These are phyloP conservation scores for Hypotaenidia okinawae DNA, from an alignment of 2,797 vertebrate genomes.

Conservation along the genomic window DNA sequence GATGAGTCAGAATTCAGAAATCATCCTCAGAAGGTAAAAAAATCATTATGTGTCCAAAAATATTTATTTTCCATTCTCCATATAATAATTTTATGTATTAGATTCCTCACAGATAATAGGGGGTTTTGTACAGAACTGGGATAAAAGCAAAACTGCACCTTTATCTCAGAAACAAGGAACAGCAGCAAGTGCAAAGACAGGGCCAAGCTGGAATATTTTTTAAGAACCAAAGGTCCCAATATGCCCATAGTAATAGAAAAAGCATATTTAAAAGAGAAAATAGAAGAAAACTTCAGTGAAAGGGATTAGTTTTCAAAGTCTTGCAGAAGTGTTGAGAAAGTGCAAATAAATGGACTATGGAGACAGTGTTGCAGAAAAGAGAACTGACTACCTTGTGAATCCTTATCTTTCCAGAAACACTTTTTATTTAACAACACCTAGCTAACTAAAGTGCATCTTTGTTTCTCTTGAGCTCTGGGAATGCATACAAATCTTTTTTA, in stretches of 20 bases:
- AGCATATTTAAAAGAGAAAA: not conserved
- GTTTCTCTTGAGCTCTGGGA: not conserved
- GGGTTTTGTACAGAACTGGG: not conserved
- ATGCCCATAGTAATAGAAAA: not conserved
- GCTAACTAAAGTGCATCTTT: not conserved
- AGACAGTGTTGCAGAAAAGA: not conserved
- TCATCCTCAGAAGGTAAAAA: not conserved
- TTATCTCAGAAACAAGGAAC: not conserved
- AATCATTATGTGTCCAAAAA: not conserved
- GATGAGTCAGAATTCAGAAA: not conserved
- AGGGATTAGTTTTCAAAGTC: slow-evolving; percentile 10
- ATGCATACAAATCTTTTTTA: not conserved
- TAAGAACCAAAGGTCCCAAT: not conserved
- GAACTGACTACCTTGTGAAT: not conserved
- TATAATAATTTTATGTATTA: not conserved
- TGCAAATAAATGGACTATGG: not conserved
- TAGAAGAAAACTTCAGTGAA: not conserved
- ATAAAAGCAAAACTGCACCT: not conserved
- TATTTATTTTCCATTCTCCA: not conserved
- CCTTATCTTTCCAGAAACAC: not conserved
- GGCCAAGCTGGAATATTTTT: not conserved
- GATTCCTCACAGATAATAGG: not conserved
- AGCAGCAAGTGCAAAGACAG: not conserved
- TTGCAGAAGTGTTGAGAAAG: not conserved
- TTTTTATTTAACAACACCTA: not conserved